Conservation (phyloP, 2,113 vertebrate genomes). For the Silurus asotus region DNA sequence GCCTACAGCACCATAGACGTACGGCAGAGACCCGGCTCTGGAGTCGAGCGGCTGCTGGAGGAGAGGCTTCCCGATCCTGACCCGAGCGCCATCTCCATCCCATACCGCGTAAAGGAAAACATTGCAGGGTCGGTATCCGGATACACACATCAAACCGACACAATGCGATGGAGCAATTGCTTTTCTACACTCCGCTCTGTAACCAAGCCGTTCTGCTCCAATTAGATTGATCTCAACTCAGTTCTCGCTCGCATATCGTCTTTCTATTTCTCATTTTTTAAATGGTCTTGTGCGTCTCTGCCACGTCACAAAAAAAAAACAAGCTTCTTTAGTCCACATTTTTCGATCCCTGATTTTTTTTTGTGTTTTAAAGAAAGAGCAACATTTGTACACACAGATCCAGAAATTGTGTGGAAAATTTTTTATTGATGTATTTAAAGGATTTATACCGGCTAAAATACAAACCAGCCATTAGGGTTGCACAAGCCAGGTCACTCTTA, state of each 20-base stretch:
- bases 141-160: not conserved
- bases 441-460: too few relatives aligned
- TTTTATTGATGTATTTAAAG: too few relatives aligned
- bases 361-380: not conserved
- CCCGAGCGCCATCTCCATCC: conserved; percentile 50
- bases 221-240: too few relatives aligned
- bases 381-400: too few relatives aligned
- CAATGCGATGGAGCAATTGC: not conserved
- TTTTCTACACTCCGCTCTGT: not conserved
- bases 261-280: not conserved
- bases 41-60: conserved; percentile 46
- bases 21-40: conserved; percentile 25
- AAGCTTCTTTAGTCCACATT: not conserved
- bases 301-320: not conserved
- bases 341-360: not conserved
- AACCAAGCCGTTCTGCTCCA: too few relatives aligned
- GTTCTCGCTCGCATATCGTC: not conserved
- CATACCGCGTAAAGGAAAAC: conserved; percentile 65
- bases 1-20: conserved; percentile 57
- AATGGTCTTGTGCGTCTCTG: not conserved
- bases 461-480: too few relatives aligned
- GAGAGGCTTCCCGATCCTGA: conserved; percentile 38
- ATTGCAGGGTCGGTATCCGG: conserved; percentile 65
- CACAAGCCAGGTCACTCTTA: too few relatives aligned
- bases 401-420: too few relatives aligned